Evolutionary conservation across 2,888 invertebrate species (phyloP).

Genomic region (Lydus trimaculatus): DNA sequence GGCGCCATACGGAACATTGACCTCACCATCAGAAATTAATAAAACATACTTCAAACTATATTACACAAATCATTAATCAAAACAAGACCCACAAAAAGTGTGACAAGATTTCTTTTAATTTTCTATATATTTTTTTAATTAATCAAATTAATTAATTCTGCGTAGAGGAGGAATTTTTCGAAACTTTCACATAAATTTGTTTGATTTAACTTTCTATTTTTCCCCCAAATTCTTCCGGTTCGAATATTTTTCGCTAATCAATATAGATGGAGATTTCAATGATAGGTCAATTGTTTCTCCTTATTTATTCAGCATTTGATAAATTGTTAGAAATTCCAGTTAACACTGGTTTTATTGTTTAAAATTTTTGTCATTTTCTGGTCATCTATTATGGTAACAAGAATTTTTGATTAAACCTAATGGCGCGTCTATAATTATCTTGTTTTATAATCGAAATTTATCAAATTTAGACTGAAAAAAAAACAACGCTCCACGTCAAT

Average conservation of each 20-base stretch:
- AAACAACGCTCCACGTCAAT: background rate
- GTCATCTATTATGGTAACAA: background rate
- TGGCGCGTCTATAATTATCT: too few species aligned
- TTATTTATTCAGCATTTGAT: background rate
- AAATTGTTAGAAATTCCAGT: background rate
- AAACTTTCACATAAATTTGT: background rate
- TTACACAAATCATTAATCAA: constrained; percentile 1
- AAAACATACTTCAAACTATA: constrained; percentile 22
- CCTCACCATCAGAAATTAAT: constrained; percentile 27
- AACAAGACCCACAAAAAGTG: constrained; percentile 1
- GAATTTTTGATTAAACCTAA: background rate
- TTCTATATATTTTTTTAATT: too few species aligned
- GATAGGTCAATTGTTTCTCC: background rate
- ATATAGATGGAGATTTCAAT: background rate
- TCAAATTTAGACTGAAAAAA: background rate
- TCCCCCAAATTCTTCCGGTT: background rate
- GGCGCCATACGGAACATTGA: constrained; percentile 43
- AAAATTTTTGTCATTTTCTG: too few species aligned
- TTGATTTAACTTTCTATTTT: background rate
- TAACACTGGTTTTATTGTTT: too few species aligned
- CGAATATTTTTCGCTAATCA: background rate
- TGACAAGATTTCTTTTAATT: background rate
- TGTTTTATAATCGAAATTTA: background rate
- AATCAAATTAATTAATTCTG: too few species aligned
- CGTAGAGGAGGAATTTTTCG: too few species aligned